phyloP scores from a whole-genome alignment of 2,113 vertebrate species.

The Petaurus breviceps region DNA sequence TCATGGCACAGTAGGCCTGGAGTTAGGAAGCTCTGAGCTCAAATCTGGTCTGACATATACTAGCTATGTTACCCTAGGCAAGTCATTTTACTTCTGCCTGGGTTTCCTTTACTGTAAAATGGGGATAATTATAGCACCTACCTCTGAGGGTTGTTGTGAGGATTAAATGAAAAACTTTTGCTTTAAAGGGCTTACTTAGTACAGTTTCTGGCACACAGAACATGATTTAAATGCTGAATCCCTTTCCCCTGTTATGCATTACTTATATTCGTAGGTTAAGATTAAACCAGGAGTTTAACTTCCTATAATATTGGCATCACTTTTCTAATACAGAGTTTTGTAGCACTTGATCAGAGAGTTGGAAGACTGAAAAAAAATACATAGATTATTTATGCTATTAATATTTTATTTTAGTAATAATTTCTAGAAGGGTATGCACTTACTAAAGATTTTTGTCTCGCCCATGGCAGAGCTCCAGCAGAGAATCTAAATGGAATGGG shows the following conservation, averaged over 20 bases:
- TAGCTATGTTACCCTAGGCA: background rate
- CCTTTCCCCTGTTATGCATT: background rate
- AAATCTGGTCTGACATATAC: background rate
- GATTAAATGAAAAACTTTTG: background rate
- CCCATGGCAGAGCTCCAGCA: background rate
- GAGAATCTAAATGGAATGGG: background rate
- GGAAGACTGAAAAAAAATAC: background rate
- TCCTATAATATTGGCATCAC: background rate
- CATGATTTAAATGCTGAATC: background rate
- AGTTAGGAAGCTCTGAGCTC: background rate
- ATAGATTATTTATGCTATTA: background rate
- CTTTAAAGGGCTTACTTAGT: background rate
- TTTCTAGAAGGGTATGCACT: background rate
- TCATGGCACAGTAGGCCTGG: background rate
- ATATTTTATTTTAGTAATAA: background rate
- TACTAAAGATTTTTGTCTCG: background rate
- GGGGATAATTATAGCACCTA: background rate
- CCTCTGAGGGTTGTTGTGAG: background rate
- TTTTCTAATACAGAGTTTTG: background rate
- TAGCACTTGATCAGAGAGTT: background rate
- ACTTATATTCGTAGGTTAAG: background rate
- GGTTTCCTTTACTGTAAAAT: background rate
- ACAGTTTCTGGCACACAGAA: too few relatives aligned
- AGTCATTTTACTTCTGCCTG: background rate
- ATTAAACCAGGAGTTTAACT: background rate